Evolutionary conservation across 2,888 invertebrate species (phyloP), one percentile per base, ranked within the genome.

Genomic region (Holacanthella duospinosa): DNA sequence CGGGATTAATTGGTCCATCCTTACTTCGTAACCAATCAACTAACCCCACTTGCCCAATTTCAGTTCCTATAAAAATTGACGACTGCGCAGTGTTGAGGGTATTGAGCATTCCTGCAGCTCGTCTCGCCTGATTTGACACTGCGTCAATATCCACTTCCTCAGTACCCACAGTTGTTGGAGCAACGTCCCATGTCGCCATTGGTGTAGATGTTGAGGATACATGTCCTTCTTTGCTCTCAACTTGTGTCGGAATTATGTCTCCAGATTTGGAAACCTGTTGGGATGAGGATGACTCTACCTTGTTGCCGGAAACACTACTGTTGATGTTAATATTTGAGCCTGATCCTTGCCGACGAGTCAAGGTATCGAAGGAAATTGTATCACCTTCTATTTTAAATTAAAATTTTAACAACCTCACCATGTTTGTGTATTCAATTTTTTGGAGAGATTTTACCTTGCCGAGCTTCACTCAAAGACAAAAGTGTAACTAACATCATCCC

Each of bases 21-120:
- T 68, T 69, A 58, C 67, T 68, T 24, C 66, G 61, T 16, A 71
- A 48, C 71, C 72, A 72, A 54, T 72, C 72, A 2, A 66, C 36
- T 12, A 70, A 57, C 4, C 59, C 66, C 28, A 69, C 64, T 26
- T 68, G 66, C n/a, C 72, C 72, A 0, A 44, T 66, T 48, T 70
- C 72, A 25, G 68, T 67, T 56, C 70, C 70, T 16, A 70, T 36
- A 29, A 71, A 67, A 26, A 69, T 55, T 0, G 71, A 67, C 1
- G 71, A 64, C 9, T 43, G 43, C 19, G 64, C 66, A 26, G 60
- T 62, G 1, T 56, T 28, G 24, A 62, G 53, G 24, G 59, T 58
- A 26, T 19, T 25, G 24, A 54, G 25, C 21, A 48, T 29, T 48
- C 12, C 12, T 16, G 48, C 48, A 16, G 12, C 21, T 4, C 19